phyloP scores from a whole-genome alignment of 2,113 vertebrate species.

The Microtus oregoni region DNA sequence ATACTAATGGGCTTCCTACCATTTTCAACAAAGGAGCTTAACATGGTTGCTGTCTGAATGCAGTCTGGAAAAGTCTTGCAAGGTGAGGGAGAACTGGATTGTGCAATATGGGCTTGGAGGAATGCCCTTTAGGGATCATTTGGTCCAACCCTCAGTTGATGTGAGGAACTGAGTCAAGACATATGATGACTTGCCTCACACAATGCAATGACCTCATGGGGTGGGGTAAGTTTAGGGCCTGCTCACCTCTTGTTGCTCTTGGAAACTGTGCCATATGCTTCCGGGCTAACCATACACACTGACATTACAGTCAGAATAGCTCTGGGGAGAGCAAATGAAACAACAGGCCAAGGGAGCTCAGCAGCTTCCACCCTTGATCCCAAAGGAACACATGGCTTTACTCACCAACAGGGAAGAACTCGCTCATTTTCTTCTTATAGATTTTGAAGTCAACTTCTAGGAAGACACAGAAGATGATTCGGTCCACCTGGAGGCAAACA shows the following conservation, averaged over 20 bases:
- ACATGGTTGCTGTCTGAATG: background rate
- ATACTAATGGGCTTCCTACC: constrained; percentile 50
- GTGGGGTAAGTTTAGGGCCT: too few species aligned
- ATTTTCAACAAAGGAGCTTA: background rate
- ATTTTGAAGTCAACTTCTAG: constrained; percentile 97
- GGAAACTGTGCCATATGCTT: background rate
- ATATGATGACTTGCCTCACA: background rate
- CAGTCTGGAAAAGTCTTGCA: background rate
- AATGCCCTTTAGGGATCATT: background rate
- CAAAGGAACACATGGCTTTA: constrained; percentile 39
- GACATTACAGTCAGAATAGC: background rate
- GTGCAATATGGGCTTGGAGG: background rate
- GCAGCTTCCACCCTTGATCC: background rate
- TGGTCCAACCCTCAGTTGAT: background rate
- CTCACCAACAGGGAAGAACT: constrained; percentile 94
- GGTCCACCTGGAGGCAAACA: constrained; percentile 92
- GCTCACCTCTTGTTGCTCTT: background rate
- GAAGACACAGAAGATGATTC: constrained; percentile 99
- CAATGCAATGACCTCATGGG: background rate
- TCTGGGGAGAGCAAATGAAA: background rate
- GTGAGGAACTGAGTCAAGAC: background rate
- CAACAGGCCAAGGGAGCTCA: background rate
- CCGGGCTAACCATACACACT: background rate
- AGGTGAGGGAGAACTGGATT: background rate
- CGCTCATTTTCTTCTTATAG: constrained; percentile 97